These are phyloP conservation scores for Steatornis caripensis DNA, from an alignment of 2,113 vertebrate species.

Conservation along the genomic window DNA sequence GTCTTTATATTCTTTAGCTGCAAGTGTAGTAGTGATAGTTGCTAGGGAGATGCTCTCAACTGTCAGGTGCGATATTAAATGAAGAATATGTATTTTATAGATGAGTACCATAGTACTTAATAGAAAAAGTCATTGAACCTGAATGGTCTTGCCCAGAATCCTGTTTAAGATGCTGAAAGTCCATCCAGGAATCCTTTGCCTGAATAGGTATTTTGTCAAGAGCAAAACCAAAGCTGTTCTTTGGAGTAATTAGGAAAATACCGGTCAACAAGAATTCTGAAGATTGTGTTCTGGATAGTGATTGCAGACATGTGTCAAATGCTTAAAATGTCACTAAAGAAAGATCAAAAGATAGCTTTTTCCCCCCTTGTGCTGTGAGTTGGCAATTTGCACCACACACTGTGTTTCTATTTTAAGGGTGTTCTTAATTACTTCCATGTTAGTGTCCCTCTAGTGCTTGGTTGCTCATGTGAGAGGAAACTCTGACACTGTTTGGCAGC, in stretches of 20 bases:
- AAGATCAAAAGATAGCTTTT: neutral
- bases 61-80: neutral
- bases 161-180: neutral
- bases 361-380: neutral
- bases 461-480: neutral
- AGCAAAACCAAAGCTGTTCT: neutral
- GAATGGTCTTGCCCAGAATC: neutral
- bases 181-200: neutral
- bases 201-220: neutral
- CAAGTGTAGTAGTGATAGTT: neutral
- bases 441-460: neutral
- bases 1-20: neutral
- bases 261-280: neutral
- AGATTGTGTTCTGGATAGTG: neutral
- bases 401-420: neutral
- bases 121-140: neutral
- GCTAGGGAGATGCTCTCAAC: neutral
- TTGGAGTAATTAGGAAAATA: neutral
- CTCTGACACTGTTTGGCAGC: neutral
- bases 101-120: neutral
- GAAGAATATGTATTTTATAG: neutral
- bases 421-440: slow-evolving; percentile 47
- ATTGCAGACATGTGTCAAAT: neutral
- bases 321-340: neutral
- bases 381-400: neutral